These are phyloP conservation scores for Steatornis caripensis DNA, from an alignment of 2,113 vertebrate species.

Conservation along the genomic window DNA sequence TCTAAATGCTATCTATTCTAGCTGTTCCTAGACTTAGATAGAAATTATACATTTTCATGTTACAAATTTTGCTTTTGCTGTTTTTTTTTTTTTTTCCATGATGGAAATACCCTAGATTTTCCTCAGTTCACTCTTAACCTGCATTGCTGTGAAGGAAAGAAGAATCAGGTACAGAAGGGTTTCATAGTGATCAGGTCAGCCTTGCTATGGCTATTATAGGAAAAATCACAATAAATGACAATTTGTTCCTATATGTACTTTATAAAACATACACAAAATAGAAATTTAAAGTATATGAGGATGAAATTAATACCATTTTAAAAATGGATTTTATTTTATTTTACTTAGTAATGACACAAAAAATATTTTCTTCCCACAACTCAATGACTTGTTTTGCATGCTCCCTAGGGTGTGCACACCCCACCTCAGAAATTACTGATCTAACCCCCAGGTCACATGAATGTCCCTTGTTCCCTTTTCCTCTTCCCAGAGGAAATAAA, in stretches of 20 bases:
- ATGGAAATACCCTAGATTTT: too few species aligned
- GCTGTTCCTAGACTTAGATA: too few species aligned
- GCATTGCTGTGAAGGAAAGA: too few species aligned
- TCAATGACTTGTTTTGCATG: background rate
- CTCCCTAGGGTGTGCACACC: background rate
- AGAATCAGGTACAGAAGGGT: too few species aligned
- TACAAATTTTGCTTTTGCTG: too few species aligned
- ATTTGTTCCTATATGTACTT: background rate
- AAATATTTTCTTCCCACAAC: background rate
- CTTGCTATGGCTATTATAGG: too few species aligned
- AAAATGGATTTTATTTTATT: background rate
- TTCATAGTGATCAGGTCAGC: too few species aligned
- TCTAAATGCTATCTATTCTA: too few species aligned
- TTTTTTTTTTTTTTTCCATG: too few species aligned
- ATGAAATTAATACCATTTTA: background rate
- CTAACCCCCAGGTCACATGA: background rate
- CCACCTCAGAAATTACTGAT: background rate
- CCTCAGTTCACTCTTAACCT: too few species aligned
- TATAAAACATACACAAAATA: background rate
- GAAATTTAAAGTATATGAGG: background rate
- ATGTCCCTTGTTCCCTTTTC: background rate
- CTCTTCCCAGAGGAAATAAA: background rate
- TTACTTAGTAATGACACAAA: background rate
- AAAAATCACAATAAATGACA: background rate
- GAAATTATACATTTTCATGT: too few species aligned